Conservation (phyloP, 2,797 vertebrate species). For the Alosa sapidissima region DNA sequence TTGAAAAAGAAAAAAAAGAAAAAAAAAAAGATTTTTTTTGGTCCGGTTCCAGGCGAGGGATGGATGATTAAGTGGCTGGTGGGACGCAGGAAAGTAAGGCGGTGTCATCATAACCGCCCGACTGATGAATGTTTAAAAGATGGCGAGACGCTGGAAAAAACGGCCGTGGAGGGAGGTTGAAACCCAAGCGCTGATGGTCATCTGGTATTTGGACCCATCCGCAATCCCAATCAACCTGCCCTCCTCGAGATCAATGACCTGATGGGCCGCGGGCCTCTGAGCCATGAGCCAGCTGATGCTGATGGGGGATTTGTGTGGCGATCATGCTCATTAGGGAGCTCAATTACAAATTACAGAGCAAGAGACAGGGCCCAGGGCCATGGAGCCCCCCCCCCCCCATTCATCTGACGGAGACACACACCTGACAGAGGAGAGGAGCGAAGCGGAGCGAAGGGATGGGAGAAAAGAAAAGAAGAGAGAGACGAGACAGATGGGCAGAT, state of each 20-base stretch:
- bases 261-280: no score
- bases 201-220: no score
- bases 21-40: background rate
- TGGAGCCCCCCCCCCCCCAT: no score
- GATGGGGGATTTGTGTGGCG: background rate
- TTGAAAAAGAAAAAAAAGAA: background rate
- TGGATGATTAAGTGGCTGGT: background rate
- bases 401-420: no score
- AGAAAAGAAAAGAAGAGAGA: background rate
- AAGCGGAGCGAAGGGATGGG: no score
- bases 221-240: no score
- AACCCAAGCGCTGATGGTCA: background rate
- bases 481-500: background rate
- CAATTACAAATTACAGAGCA: background rate
- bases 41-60: background rate
- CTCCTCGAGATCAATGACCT: no score
- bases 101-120: background rate
- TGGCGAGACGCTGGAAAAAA: background rate
- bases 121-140: background rate
- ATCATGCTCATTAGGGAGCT: background rate
- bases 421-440: background rate
- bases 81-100: background rate
- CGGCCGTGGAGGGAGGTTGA: background rate
- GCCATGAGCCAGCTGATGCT: no score
- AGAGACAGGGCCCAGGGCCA: background rate